Conservation (phyloP, 2,797 vertebrate species). For the Hoplostethus atlanticus region DNA sequence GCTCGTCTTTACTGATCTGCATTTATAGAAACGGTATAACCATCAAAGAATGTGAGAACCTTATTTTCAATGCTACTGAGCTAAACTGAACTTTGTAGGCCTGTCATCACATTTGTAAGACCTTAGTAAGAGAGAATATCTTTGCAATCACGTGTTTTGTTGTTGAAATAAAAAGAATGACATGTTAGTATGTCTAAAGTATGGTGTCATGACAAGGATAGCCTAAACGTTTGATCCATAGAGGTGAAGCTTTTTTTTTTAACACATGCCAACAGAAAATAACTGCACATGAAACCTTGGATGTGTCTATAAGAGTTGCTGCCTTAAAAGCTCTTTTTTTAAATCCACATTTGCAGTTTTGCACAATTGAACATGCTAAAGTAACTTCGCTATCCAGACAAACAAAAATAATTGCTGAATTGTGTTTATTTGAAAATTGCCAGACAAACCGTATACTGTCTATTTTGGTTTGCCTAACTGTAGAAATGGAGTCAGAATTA, state of each 20-base stretch:
- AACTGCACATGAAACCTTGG: not conserved
- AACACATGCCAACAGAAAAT: not conserved
- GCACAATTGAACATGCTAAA: too few species aligned
- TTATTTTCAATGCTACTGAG: conserved; percentile 29
- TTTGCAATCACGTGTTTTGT: conserved; percentile 29
- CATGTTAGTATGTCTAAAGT: not conserved
- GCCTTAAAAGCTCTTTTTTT: not conserved
- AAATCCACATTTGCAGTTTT: too few species aligned
- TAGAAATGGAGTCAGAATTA: conserved; percentile 43
- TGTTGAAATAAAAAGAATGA: conserved; percentile 54
- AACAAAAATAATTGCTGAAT: conserved; percentile 42
- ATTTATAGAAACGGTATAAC: conserved; percentile 18
- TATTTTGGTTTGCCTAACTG: conserved; percentile 63
- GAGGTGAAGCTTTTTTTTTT: not conserved
- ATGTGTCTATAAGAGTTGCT: not conserved
- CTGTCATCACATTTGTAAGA: conserved; percentile 36
- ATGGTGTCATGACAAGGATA: not conserved
- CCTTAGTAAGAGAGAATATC: conserved; percentile 8
- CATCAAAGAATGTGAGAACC: conserved; percentile 10
- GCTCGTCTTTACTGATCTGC: conserved; percentile 17
- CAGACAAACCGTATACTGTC: conserved; percentile 39
- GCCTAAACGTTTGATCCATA: not conserved
- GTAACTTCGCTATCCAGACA: not conserved
- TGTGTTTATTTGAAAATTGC: conserved; percentile 75
- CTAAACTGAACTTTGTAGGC: conserved; percentile 42